A percentile compares a stretch with the other conserved stretches of the same genome.
Conservation (phyloP, 2,113 vertebrate species). For the Megalops atlanticus region DNA sequence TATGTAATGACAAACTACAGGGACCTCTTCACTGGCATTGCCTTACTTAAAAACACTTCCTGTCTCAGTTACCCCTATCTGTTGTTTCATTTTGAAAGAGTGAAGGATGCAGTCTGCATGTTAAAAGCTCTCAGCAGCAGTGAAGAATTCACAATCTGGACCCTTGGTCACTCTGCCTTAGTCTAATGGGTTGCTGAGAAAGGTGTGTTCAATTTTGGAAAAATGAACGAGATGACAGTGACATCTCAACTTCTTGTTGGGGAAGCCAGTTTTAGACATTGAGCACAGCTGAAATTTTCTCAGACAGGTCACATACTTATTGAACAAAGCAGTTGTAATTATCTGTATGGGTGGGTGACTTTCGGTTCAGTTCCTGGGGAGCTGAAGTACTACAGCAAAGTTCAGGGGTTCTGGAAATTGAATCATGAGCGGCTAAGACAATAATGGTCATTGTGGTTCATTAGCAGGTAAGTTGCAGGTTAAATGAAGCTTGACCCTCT, state of each 20-base stretch:
- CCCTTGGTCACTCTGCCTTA: not conserved
- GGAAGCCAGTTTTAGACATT: not conserved
- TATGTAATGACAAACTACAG: not conserved
- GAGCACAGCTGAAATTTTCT: not conserved
- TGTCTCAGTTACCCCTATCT: too few species aligned
- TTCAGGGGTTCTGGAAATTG: not conserved
- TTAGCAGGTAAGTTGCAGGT: slow-evolving; percentile 1
- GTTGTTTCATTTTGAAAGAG: too few species aligned
- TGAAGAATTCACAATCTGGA: not conserved
- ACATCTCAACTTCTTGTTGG: not conserved
- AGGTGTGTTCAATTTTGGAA: not conserved
- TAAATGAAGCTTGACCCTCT: not conserved
- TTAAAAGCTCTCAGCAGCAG: not conserved
- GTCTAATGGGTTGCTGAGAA: not conserved
- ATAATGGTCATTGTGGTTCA: slow-evolving; percentile 20
- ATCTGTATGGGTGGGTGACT: not conserved
- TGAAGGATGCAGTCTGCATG: not conserved
- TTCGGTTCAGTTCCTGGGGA: not conserved
- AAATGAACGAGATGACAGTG: not conserved
- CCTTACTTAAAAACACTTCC: too few species aligned
- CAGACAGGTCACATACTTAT: not conserved
- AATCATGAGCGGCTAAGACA: not conserved
- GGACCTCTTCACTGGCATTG: too few species aligned
- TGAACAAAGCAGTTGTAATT: not conserved
- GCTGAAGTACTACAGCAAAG: not conserved